Evolutionary conservation across 2,888 invertebrate species (phyloP), one percentile per base, ranked within the genome.

Genomic region (Xanthia icteritia): DNA sequence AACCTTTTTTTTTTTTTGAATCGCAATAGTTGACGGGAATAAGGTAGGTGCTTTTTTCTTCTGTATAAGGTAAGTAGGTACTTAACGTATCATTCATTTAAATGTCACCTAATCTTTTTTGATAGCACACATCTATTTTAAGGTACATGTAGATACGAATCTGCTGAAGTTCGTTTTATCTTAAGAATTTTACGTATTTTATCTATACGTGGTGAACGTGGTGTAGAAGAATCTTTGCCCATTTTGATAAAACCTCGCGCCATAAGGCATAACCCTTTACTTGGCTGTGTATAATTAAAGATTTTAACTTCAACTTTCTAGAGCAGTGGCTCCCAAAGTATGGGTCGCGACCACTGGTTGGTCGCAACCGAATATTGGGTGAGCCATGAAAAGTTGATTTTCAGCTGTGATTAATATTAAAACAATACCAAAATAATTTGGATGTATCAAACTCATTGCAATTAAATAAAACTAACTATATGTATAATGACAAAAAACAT

Each of bases 111-210:
- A 51, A 82, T 82, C 76, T 69, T 36, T 36, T 45, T 31, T 5
- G 63, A 76, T 68, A 45, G 9, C 51, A 31, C 42, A 56, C 23
- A 23, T 60, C 54, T 83, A 83, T 77, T 69, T 79, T 48, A 39
- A 65, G 60, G 13, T 39, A 77, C 39, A 83, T n/a, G 31, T 63
- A 27, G 77, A 79, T 79, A 82, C 5, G 76, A 56, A 56, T 63
- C n/a, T 61, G 56, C 9, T 61, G 66, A 82, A 67, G 66, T 56
- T 23, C 1, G 11, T 54, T n/a, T 74, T 65, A 80, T 83, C 64
- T 65, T 3, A 66, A 56, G 67, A 69, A 45, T 77, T 67, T 63
- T 56, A 48, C n/a, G 56, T 69, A 60, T 65, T 76, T 63, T 82
- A 61, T 76, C 79, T 39, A n/a, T 64, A 61, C 27, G 17, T 66